Evolutionary conservation across 2,113 vertebrate species (phyloP).

Genomic region (Elephantulus edwardii): DNA sequence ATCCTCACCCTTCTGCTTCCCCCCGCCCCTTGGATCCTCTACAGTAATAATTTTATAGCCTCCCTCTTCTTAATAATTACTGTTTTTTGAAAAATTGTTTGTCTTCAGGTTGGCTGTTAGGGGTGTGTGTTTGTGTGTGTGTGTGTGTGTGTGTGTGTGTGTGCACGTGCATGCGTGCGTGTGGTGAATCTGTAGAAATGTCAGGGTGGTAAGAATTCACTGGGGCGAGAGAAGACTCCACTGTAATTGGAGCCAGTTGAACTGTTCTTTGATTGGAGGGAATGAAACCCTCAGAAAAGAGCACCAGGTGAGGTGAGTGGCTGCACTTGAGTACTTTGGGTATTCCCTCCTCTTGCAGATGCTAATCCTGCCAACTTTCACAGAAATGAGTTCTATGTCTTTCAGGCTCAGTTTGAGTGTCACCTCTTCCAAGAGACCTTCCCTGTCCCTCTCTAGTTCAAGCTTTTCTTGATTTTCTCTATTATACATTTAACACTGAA

Average conservation of each 20-base stretch:
- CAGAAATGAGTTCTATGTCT: neutral
- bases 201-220: no score
- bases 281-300: neutral
- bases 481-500: neutral
- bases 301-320: fast-evolving
- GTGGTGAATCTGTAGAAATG: no score
- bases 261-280: neutral
- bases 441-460: neutral
- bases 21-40: no score
- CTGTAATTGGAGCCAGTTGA: neutral
- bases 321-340: no score
- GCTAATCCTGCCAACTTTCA: neutral
- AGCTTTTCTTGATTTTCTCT: neutral
- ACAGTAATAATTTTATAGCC: no score
- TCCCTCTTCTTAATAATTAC: no score
- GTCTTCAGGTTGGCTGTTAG: no score
- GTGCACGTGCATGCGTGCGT: no score
- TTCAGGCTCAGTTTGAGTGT: neutral
- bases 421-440: neutral
- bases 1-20: no score
- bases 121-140: no score
- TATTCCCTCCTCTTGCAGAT: fast-evolving
- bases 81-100: no score
- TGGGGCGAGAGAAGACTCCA: neutral
- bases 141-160: no score